A percentile compares a stretch with the other conserved stretches of the same genome.
These are phyloP conservation scores for Trachops cirrhosus DNA, from an alignment of 2,797 vertebrate genomes.

Conservation along the genomic window DNA sequence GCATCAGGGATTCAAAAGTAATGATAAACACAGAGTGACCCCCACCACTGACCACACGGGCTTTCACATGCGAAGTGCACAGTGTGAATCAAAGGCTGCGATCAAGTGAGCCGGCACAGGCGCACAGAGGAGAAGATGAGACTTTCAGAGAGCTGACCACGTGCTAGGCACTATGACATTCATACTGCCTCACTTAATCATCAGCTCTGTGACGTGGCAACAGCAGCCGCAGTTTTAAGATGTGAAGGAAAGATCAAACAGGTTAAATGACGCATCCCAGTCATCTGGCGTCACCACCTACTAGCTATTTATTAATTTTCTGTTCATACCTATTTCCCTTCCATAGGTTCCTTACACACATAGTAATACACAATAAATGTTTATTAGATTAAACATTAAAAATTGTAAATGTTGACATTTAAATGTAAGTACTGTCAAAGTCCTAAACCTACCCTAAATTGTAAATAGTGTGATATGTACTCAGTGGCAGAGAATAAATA, in stretches of 20 bases:
- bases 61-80: constrained; percentile 6
- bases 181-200: background rate
- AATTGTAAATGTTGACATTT: constrained; percentile 16
- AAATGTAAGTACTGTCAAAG: constrained; percentile 34
- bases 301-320: background rate
- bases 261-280: background rate
- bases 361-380: background rate
- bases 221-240: background rate
- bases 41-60: background rate
- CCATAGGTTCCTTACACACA: background rate
- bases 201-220: background rate
- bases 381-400: background rate
- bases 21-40: background rate
- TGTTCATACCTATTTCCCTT: background rate
- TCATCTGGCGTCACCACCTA: too few species aligned
- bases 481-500: background rate
- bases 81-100: background rate
- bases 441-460: constrained; percentile 7
- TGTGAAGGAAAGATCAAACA: background rate
- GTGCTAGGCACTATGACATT: background rate
- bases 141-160: background rate
- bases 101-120: background rate
- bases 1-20: background rate
- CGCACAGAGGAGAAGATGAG: background rate
- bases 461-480: background rate